Base-by-base conservation (phyloP, 2,113 vertebrate genomes). In the Sander vitreus region DNA sequence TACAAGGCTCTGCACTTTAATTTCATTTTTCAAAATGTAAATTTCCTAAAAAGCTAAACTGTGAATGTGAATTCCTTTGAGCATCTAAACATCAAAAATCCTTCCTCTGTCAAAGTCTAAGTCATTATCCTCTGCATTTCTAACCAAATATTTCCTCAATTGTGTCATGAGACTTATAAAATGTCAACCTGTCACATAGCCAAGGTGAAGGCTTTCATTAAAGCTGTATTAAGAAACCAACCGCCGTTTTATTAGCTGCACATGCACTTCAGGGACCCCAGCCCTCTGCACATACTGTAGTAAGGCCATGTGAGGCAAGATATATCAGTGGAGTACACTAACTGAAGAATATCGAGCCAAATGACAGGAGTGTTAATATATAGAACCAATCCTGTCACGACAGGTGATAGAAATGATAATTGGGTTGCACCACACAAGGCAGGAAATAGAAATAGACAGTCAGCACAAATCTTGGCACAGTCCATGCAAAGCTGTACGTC, bases 201-300 rank as follows among this genome's bases (percentile, higher is more conserved):
- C 76, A 48, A 0, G n/a, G 51, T 48, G 54, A 74, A 62, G n/a
- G 48, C 48, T 62, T 67, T 65, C 59, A 83, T 85, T 60, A 85
- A 74, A 80, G 53, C 27, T 43, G 51, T 45, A 23, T 71, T 73
- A 53, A 51, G 27, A 70, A 83, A 77, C 50, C 50, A 68, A 58
- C 43, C 51, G 51, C 45, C 36, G n/a, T 78, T 83, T 59, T 78
- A 70, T 76, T 73, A 85, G 62, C 83, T 54, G 16, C 63, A 54
- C 66, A 53, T 10, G 25, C 53, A 63, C 60, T 14, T 1, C 59
- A 66, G 47, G 25, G 58, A 60, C 65, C 48, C 30, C 30, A 15
- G 30, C 55, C 43, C 25, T 27, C 47, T 69, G 53, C 45, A 25
- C 43, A 18, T 14, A 51, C 48, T 51, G 12, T 19, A 45, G 47